Percentiles rank a stretch among this genome's conserved stretches.
Conservation (phyloP, 92 coral and sea anemone genomes). For the Siderastrea radians region DNA sequence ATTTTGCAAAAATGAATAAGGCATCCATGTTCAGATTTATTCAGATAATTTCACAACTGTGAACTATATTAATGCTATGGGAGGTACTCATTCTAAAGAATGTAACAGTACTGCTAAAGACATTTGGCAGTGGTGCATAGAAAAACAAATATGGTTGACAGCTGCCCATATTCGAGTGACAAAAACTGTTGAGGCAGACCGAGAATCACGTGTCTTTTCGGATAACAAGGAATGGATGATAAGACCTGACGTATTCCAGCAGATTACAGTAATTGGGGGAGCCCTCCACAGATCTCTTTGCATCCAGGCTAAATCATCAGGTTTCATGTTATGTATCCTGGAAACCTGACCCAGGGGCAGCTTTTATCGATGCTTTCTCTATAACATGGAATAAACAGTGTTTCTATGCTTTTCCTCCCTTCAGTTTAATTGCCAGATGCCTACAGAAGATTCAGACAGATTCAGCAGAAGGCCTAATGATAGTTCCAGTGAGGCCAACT, state of each 20-base stretch:
- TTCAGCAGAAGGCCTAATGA: slow-evolving; percentile 38
- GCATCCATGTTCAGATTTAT: slow-evolving; percentile 10
- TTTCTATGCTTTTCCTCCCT: background rate
- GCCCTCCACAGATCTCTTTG: background rate
- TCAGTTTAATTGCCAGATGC: no score
- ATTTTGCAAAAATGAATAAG: slow-evolving; percentile 35
- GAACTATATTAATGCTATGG: slow-evolving; percentile 43
- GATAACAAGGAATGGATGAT: slow-evolving; percentile 14
- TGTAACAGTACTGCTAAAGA: background rate
- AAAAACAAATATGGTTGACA: background rate
- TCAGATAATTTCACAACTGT: background rate
- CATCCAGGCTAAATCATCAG: slow-evolving; percentile 29
- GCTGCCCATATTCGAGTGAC: slow-evolving; percentile 15
- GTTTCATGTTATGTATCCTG: slow-evolving; percentile 25
- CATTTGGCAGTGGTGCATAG: background rate
- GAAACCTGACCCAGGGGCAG: slow-evolving; percentile 25
- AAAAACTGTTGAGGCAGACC: slow-evolving; percentile 24
- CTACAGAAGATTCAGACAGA: slow-evolving; percentile 18
- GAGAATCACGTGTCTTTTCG: slow-evolving; percentile 17
- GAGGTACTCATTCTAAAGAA: slow-evolving; percentile 27
- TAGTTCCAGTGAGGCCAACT: slow-evolving; percentile 46
- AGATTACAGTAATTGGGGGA: slow-evolving; percentile 15
- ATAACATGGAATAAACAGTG: background rate
- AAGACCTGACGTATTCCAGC: slow-evolving; percentile 17
- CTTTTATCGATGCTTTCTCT: no score